Base-by-base conservation (phyloP, 2,797 vertebrate genomes). In the Dendrocincla fuliginosa region DNA sequence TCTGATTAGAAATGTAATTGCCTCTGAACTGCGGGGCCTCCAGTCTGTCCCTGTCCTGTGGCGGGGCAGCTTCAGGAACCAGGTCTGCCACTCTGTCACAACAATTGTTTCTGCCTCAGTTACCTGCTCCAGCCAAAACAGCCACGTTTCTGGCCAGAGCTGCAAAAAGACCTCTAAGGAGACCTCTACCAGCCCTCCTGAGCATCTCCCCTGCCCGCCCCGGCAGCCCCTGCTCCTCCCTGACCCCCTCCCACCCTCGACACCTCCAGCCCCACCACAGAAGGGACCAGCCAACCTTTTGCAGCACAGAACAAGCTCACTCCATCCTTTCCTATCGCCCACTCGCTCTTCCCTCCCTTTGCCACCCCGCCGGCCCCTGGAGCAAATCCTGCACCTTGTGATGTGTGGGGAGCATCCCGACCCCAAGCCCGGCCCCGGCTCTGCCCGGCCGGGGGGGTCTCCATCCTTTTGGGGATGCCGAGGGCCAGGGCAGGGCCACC, bases 41-140 rank as follows among this genome's bases (percentile, higher is more conserved):
- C 47, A 28, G 75, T 53, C 68, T 94, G 67, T 65, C 75, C 61
- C 74, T 32, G 5, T 27, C 47, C 81, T 30, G 57, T 30, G 78
- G 47, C 0, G 14, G 64, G 64, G 70, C 81, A 92, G 84, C 77
- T 70, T 68, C 90, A 84, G 87, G 46, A 81, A 63, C 53, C 77
- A 59, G 22, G 49, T 61, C 77, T 84, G 44, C 73, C 68, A 69
- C 32, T 15, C 69, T 86, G 80, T 52, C 86, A 85, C 84, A 76
- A 8, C 22, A 39, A 75, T 81, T 79, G 22, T 75, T 95, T 94
- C 94, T 90, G 89, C 89, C 77, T 94, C 94, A 8, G 71, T 88
- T 64, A 86, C 59, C 88, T 61, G 42, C 35, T 47, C 73, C 89
- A 61, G 85, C 27, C 92, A 60, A 89, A 94, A 86, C 86, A 90